These are phyloP conservation scores for Mercenaria mercenaria DNA, from an alignment of 1,140 invertebrate species.

Conservation along the genomic window DNA sequence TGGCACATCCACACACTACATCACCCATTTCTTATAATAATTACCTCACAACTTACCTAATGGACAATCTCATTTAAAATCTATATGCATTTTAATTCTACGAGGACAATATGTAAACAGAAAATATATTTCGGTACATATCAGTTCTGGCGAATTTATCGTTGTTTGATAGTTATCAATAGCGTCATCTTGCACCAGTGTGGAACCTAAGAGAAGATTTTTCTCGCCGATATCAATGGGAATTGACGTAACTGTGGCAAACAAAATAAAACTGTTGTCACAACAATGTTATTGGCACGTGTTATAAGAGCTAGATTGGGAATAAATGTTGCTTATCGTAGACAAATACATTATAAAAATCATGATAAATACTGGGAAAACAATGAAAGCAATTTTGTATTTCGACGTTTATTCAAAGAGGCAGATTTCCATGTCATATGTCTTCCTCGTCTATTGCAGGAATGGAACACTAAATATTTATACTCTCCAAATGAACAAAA, in stretches of 20 bases:
- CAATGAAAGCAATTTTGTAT: background rate
- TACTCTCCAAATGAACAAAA: too few relatives aligned
- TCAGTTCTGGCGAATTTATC: background rate
- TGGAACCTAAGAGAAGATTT: background rate
- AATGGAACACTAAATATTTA: too few relatives aligned
- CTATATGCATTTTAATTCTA: too few relatives aligned
- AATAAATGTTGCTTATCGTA: background rate
- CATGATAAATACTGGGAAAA: background rate
- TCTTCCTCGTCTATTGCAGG: too few relatives aligned
- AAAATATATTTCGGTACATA: too few relatives aligned
- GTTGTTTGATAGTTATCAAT: background rate
- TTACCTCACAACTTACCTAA: too few relatives aligned
- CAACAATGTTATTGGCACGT: background rate
- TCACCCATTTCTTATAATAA: too few relatives aligned
- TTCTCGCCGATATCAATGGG: background rate
- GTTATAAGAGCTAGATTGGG: background rate
- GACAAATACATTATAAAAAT: background rate
- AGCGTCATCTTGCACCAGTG: background rate
- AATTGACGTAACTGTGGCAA: conserved; percentile 3
- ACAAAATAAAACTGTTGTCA: background rate
- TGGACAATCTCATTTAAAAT: too few relatives aligned
- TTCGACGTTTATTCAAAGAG: background rate
- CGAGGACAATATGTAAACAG: too few relatives aligned
- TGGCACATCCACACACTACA: too few relatives aligned
- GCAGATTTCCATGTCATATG: background rate